phyloP scores from a whole-genome alignment of 2,113 vertebrate genomes.

The Baryphthengus martii region DNA sequence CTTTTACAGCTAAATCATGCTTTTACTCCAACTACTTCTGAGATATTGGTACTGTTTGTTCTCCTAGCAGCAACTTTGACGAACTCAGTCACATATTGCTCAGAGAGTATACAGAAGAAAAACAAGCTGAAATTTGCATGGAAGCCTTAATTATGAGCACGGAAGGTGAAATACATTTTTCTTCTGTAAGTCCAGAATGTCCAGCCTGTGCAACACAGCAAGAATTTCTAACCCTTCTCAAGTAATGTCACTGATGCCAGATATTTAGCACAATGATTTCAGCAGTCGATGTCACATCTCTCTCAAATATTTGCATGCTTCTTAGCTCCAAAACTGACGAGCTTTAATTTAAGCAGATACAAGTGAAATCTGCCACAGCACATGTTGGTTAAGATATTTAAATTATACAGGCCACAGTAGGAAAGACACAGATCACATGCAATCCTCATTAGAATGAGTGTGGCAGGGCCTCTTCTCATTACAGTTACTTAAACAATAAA shows the following conservation, averaged over 20 bases:
- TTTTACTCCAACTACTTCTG: not conserved
- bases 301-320: constrained; percentile 55
- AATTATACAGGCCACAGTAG: constrained; percentile 30
- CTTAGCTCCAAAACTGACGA: constrained; percentile 44
- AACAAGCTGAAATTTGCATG: constrained; percentile 11
- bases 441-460: constrained; percentile 48
- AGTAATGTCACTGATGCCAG: constrained; percentile 4
- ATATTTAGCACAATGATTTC: constrained; percentile 41
- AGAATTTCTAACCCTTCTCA: constrained; percentile 23
- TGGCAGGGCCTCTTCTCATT: constrained; percentile 7
- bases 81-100: constrained; percentile 21
- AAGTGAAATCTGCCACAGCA: constrained; percentile 57
- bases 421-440: constrained; percentile 4
- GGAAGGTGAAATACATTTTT: not conserved
- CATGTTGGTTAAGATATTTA: constrained; percentile 45
- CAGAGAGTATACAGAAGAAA: not conserved
- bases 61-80: constrained; percentile 15
- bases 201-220: not conserved
- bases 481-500: constrained; percentile 56
- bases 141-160: not conserved
- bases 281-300: constrained; percentile 29
- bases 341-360: constrained; percentile 49
- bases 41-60: constrained; percentile 38
- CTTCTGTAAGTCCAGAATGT: not conserved
- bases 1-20: constrained; percentile 39